phyloP scores from a whole-genome alignment of 1,140 invertebrate species.

The Heliconius eleuchia region DNA sequence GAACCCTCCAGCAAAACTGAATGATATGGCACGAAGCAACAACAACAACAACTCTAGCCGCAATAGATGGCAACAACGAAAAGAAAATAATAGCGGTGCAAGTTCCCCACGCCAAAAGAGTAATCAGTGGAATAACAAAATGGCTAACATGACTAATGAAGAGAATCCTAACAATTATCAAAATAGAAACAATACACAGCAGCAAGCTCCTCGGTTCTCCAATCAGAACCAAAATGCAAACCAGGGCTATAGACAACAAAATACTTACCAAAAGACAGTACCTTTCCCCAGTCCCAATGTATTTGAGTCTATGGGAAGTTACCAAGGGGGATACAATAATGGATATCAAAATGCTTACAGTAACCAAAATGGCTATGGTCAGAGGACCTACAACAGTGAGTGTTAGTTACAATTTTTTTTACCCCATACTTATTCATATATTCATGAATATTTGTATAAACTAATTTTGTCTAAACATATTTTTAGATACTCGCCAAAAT shows the following conservation, averaged over 20 bases:
- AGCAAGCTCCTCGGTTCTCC: slow-evolving; percentile 70
- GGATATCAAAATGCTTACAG: slow-evolving; percentile 77
- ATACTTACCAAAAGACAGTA: slow-evolving; percentile 71
- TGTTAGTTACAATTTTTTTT: slow-evolving; percentile 3
- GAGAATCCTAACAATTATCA: slow-evolving; percentile 63
- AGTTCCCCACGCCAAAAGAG: slow-evolving; percentile 71
- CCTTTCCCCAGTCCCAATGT: slow-evolving; percentile 76
- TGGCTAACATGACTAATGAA: slow-evolving; percentile 62
- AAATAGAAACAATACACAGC: slow-evolving; percentile 60
- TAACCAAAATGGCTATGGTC: slow-evolving; percentile 73
- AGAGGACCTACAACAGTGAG: slow-evolving; percentile 70
- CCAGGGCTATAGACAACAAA: slow-evolving; percentile 69
- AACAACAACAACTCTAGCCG: slow-evolving; percentile 72
- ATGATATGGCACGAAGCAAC: slow-evolving; percentile 71
- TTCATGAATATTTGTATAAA: background rate
- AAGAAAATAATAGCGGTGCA: slow-evolving; percentile 75
- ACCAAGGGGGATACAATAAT: slow-evolving; percentile 77
- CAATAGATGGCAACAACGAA: slow-evolving; percentile 80
- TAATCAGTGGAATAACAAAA: slow-evolving; percentile 79
- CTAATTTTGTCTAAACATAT: background rate
- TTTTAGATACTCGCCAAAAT: slow-evolving; percentile 59
- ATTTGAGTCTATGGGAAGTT: slow-evolving; percentile 74
- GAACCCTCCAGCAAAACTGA: slow-evolving; percentile 86
- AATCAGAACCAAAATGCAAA: slow-evolving; percentile 70
- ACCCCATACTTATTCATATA: background rate